Conservation (phyloP, 2,888 invertebrate genomes). For the Agriopis leucophaearia region DNA sequence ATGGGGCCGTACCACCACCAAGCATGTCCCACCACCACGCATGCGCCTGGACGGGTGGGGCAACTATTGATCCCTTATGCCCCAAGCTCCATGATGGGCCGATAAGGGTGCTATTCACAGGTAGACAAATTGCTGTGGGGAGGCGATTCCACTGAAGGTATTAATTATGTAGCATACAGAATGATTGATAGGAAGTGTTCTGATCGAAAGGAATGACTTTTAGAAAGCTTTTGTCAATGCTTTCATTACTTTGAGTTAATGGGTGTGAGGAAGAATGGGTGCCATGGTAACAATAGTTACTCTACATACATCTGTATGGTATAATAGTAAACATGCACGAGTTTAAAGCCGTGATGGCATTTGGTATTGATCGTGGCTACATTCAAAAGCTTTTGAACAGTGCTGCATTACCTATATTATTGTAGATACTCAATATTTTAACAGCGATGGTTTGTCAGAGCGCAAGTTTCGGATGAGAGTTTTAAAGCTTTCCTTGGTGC, state of each 20-base stretch:
- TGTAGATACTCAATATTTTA: not conserved
- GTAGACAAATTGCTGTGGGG: conserved; percentile 76
- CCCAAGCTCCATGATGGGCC: conserved; percentile 74
- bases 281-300: conserved; percentile 24
- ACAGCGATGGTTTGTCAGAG: not conserved
- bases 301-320: conserved; percentile 1
- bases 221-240: conserved; percentile 41
- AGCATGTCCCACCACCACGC: conserved; percentile 69
- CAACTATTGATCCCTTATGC: conserved; percentile 80
- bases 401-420: not conserved
- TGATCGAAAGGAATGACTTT: conserved; percentile 52
- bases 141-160: conserved; percentile 67
- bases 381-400: conserved; percentile 7
- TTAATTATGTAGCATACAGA: conserved; percentile 79
- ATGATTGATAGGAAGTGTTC: conserved; percentile 77
- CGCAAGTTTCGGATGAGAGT: not conserved
- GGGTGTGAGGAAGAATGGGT: conserved; percentile 25
- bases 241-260: conserved; percentile 39
- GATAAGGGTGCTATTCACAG: conserved; percentile 78
- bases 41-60: conserved; percentile 78
- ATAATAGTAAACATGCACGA: conserved; percentile 1
- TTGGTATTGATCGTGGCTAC: conserved; percentile 22
- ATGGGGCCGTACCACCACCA: conserved; percentile 77
- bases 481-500: not conserved
- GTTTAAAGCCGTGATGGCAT: conserved; percentile 17